Evolutionary conservation across 2,113 vertebrate genomes (phyloP).

Genomic region (Myodes glareolus): DNA sequence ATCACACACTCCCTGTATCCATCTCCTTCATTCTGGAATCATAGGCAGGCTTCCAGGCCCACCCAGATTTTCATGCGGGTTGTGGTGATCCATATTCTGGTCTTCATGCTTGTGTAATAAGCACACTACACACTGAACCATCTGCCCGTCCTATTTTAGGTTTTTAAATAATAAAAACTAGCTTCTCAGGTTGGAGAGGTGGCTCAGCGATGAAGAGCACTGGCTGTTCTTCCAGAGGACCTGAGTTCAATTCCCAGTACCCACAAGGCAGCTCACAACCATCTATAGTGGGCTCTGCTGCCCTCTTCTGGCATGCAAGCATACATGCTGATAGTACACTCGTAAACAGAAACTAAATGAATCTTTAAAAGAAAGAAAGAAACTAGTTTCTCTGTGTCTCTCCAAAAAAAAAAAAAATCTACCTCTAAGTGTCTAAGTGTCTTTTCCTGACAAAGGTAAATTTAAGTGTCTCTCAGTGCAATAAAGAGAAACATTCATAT

Average conservation of each 20-base stretch:
- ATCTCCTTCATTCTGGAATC: background rate
- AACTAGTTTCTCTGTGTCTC: background rate
- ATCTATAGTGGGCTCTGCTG: background rate
- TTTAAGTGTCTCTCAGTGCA: background rate
- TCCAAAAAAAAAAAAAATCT: background rate
- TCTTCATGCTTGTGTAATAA: background rate
- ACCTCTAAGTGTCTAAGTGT: background rate
- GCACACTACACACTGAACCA: background rate
- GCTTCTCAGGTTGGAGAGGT: background rate
- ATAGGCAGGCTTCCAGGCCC: background rate
- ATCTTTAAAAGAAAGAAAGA: background rate
- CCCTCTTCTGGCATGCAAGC: background rate
- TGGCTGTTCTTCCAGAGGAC: background rate
- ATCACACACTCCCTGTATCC: background rate
- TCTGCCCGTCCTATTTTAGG: background rate
- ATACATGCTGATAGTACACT: background rate
- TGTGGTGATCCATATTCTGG: background rate
- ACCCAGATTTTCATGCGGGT: background rate
- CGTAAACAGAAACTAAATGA: background rate
- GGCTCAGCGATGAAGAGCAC: background rate
- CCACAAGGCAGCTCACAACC: background rate
- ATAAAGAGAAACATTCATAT: background rate
- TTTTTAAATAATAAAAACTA: conserved; percentile 41
- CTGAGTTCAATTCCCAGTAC: background rate
- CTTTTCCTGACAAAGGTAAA: conserved; percentile 35